phyloP scores from a whole-genome alignment of 1,140 invertebrate genomes.

The Euwallacea similis region DNA sequence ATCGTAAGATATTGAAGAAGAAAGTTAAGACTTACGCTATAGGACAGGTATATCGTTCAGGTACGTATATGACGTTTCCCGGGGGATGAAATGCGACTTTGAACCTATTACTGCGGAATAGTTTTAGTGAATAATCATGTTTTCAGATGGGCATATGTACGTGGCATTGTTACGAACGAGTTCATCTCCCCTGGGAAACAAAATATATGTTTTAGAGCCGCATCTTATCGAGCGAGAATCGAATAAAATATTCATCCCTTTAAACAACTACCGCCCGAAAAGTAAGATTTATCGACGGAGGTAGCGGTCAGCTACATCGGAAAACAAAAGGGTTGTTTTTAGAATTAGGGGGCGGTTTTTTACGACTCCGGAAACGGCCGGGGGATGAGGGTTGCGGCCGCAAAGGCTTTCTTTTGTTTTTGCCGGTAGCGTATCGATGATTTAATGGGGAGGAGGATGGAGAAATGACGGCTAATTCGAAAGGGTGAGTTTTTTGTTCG shows the following conservation, averaged over 20 bases:
- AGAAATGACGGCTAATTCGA: conserved; percentile 30
- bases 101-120: conserved; percentile 9
- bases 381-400: conserved; percentile 34
- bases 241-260: conserved; percentile 35
- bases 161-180: neutral
- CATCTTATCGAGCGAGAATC: conserved; percentile 12
- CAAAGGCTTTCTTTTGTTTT: conserved; percentile 38
- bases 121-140: conserved; percentile 25
- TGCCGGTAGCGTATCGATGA: conserved; percentile 37
- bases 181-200: too few species aligned
- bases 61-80: conserved; percentile 31
- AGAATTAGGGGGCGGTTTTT: conserved; percentile 38
- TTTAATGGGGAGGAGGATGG: conserved; percentile 29
- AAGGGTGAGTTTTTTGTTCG: conserved; percentile 32
- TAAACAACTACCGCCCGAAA: conserved; percentile 25
- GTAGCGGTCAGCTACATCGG: conserved; percentile 34
- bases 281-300: conserved; percentile 37
- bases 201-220: neutral
- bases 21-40: conserved; percentile 28
- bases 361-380: conserved; percentile 31
- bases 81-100: conserved; percentile 27
- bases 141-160: conserved; percentile 4
- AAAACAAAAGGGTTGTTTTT: conserved; percentile 39
- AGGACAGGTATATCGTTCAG: conserved; percentile 34
- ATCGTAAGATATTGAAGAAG: conserved; percentile 37